Evolutionary conservation across 2,797 vertebrate species (phyloP).

Genomic region (Hemitrygon akajei): DNA sequence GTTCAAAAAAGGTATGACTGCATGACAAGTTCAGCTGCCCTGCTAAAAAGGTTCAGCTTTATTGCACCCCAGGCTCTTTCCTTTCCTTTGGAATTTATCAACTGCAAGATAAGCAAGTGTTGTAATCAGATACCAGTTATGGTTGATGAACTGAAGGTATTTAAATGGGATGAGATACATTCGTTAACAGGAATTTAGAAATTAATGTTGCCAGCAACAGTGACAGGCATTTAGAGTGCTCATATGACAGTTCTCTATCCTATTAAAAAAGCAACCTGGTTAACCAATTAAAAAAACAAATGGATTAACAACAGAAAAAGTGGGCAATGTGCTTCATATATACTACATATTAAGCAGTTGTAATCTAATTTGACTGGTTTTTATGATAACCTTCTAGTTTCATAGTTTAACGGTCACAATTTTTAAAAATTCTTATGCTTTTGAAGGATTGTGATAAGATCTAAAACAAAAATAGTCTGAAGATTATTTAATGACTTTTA

Average conservation of each 20-base stretch:
- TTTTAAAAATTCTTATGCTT: background rate
- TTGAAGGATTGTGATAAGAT: background rate
- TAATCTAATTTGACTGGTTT: background rate
- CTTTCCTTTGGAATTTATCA: constrained; percentile 3
- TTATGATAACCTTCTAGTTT: background rate
- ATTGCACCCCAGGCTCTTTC: background rate
- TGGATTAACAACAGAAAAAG: background rate
- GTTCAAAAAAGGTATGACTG: background rate
- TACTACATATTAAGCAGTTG: no score
- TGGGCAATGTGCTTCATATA: background rate
- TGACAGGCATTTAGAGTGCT: background rate
- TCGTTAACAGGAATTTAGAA: background rate
- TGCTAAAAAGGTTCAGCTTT: constrained; percentile 22
- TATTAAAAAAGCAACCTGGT: background rate
- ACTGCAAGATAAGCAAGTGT: constrained; percentile 16
- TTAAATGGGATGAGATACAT: background rate
- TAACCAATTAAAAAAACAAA: background rate
- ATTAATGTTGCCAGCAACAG: background rate
- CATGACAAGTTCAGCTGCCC: constrained; percentile 9
- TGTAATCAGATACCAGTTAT: constrained; percentile 9
- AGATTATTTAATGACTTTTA: background rate
- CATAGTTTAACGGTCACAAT: background rate
- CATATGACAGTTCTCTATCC: background rate
- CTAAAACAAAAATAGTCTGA: background rate
- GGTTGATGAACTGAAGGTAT: background rate